A percentile compares a stretch with the other conserved stretches of the same genome.
Conservation (phyloP, 2,113 vertebrate genomes). For the Psephotus haematonotus region DNA sequence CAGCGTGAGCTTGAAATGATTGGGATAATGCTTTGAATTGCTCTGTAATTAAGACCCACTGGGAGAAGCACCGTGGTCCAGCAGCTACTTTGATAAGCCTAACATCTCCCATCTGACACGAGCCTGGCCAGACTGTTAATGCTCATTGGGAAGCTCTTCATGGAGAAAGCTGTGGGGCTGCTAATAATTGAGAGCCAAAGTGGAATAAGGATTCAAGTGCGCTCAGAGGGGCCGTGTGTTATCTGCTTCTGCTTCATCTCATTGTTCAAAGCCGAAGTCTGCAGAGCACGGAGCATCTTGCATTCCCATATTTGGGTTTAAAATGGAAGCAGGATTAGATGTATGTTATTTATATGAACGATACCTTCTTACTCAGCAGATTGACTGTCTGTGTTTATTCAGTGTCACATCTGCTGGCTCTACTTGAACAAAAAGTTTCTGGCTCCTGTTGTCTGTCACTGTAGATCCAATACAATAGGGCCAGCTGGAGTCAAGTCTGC, state of each 20-base stretch:
- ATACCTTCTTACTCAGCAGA: conserved; percentile 70
- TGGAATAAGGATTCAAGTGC: background rate
- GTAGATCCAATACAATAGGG: conserved; percentile 62
- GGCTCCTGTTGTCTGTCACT: conserved; percentile 61
- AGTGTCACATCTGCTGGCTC: conserved; percentile 65
- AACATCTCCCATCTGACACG: background rate
- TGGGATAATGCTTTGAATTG: conserved; percentile 53
- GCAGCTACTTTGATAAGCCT: background rate
- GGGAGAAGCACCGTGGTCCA: background rate
- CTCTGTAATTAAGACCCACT: conserved; percentile 7
- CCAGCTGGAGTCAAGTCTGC: conserved; percentile 65
- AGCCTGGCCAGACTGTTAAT: conserved; percentile 3
- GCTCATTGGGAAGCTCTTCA: background rate
- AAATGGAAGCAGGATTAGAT: conserved; percentile 61
- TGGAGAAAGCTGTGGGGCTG: background rate
- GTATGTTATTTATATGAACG: conserved; percentile 66
- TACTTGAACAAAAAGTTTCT: conserved; percentile 65
- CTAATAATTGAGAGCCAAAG: background rate
- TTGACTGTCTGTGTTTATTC: conserved; percentile 70
- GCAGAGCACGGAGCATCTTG: conserved; percentile 55
- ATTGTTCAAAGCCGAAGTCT: conserved; percentile 5
- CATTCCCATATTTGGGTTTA: conserved; percentile 61
- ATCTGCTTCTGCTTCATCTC: background rate
- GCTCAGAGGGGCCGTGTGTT: background rate
- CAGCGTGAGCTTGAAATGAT: background rate